Percentiles rank a stretch among this genome's conserved stretches.
Evolutionary conservation across 2,797 vertebrate species (phyloP).

Genomic region (Kryptolebias ocellatus): DNA sequence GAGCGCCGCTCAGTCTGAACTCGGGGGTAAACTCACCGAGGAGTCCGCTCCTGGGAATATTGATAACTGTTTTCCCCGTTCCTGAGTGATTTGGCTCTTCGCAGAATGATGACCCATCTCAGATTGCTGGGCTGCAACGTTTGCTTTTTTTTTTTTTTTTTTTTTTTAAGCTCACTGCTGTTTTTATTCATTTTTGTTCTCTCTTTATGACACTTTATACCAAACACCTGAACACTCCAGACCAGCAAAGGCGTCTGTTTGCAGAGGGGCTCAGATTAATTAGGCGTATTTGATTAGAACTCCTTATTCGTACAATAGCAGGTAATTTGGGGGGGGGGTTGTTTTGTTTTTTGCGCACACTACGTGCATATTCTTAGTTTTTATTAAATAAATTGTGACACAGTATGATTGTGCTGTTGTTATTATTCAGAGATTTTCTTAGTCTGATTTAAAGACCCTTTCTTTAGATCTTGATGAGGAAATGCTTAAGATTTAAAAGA

Average conservation of each 20-base stretch:
- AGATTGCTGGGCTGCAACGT: too few species aligned
- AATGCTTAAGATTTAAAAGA: too few species aligned
- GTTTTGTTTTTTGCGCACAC: not conserved
- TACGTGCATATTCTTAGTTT: not conserved
- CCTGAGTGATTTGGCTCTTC: too few species aligned
- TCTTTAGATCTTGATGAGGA: not conserved
- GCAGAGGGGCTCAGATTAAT: not conserved
- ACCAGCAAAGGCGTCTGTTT: not conserved
- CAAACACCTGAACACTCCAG: too few species aligned
- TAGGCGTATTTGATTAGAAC: too few species aligned
- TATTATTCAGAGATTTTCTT: not conserved
- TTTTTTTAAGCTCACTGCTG: not conserved
- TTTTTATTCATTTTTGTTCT: not conserved
- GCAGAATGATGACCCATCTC: too few species aligned
- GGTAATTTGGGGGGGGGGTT: not conserved
- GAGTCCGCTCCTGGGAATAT: not conserved
- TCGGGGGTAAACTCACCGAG: not conserved
- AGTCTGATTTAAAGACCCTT: not conserved
- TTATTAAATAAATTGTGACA: not conserved
- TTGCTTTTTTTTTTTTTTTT: not conserved
- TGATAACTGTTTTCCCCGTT: not conserved
- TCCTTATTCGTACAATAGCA: not conserved
- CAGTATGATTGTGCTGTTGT: not conserved
- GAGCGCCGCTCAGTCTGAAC: not conserved
- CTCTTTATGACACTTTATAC: too few species aligned